These are phyloP conservation scores for Onychostoma macrolepis DNA, from an alignment of 2,113 vertebrate species.

Conservation along the genomic window DNA sequence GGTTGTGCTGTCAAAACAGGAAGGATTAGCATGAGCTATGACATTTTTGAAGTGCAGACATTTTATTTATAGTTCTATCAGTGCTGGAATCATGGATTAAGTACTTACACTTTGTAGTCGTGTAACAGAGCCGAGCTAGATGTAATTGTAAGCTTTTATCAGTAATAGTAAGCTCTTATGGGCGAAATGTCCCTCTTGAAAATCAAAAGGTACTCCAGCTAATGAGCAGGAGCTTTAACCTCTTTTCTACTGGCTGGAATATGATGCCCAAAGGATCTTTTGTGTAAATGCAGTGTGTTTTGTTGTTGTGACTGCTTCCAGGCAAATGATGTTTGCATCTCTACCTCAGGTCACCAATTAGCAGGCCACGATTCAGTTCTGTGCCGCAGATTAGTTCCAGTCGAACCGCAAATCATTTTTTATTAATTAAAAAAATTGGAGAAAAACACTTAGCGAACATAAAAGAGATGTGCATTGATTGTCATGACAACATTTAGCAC, in stretches of 20 bases:
- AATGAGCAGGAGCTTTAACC: conserved; percentile 11
- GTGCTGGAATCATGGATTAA: conserved; percentile 9
- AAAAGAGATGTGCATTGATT: neutral
- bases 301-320: conserved; percentile 6
- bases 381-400: neutral
- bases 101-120: conserved; percentile 2
- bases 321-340: neutral
- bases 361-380: neutral
- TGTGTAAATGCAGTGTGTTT: neutral
- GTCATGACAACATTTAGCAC: neutral
- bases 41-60: neutral
- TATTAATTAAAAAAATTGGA: neutral
- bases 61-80: conserved; percentile 5
- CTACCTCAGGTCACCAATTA: conserved; percentile 8
- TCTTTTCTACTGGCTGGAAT: neutral
- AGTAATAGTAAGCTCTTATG: neutral
- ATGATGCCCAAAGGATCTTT: neutral
- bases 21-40: neutral
- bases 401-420: neutral
- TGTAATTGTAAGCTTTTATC: conserved; percentile 33
- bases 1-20: neutral
- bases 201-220: conserved; percentile 32
- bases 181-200: conserved; percentile 1
- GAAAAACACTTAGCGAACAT: neutral
- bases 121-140: neutral